Evolutionary conservation across 2,888 invertebrate genomes (phyloP).

Genomic region (Yponomeuta plumbellus): DNA sequence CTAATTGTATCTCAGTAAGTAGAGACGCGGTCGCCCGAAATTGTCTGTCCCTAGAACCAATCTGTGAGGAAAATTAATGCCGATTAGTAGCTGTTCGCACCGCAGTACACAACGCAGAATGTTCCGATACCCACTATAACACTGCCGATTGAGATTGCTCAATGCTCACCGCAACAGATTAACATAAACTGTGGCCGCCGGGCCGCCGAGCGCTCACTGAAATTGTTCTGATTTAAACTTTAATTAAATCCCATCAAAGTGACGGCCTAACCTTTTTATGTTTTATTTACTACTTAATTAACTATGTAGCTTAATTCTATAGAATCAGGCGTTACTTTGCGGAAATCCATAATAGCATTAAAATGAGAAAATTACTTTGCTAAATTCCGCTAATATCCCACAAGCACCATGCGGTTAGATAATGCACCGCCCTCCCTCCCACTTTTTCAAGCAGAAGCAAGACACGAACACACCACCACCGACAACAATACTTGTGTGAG

Average conservation of each 20-base stretch:
- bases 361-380: too few species aligned
- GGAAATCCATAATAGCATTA: too few species aligned
- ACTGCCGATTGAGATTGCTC: conserved; percentile 43
- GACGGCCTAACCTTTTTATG: background rate
- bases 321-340: too few species aligned
- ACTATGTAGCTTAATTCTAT: background rate
- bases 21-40: background rate
- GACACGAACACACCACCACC: too few species aligned
- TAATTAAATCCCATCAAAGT: conserved; percentile 28
- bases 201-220: conserved; percentile 31
- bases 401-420: too few species aligned
- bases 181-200: conserved; percentile 51
- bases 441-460: too few species aligned
- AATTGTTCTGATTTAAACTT: conserved; percentile 41
- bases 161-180: conserved; percentile 38
- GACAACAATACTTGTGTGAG: too few species aligned
- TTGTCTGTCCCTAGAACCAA: conserved; percentile 31
- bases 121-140: conserved; percentile 44
- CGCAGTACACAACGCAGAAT: conserved; percentile 25
- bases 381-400: too few species aligned
- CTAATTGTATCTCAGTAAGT: background rate
- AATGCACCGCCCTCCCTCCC: too few species aligned
- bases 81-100: conserved; percentile 28
- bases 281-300: background rate
- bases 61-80: conserved; percentile 34